Conservation (phyloP, 2,888 invertebrate genomes). For the Agrilus biguttatus region DNA sequence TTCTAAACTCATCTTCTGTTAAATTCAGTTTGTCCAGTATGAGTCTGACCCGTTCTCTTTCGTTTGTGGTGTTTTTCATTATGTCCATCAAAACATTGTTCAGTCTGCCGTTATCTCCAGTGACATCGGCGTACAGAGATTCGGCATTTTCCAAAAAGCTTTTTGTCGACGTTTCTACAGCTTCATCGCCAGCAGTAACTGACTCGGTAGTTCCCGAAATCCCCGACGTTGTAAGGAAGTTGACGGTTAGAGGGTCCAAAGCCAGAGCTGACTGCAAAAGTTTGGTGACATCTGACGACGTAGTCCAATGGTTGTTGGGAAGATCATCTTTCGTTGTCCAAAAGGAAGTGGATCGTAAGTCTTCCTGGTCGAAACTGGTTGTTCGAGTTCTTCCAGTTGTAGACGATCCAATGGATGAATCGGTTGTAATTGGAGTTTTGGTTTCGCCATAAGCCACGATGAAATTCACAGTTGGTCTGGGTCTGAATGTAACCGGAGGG, state of each 20-base stretch:
- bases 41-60: too few species aligned
- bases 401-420: too few species aligned
- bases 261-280: constrained; percentile 55
- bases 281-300: constrained; percentile 34
- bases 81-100: constrained; percentile 20
- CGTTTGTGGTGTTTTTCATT: constrained; percentile 49
- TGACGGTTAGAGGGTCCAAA: constrained; percentile 57
- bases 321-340: constrained; percentile 9
- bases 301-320: constrained; percentile 25
- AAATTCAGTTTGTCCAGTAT: constrained; percentile 64
- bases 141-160: background rate
- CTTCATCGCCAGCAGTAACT: constrained; percentile 25
- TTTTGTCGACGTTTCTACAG: constrained; percentile 13
- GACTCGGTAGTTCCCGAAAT: constrained; percentile 24
- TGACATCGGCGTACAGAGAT: background rate
- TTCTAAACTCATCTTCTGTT: constrained; percentile 58
- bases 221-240: constrained; percentile 29
- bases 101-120: too few species aligned
- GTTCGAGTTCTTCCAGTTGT: too few species aligned
- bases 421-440: too few species aligned
- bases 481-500: too few species aligned
- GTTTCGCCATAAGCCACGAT: too few species aligned
- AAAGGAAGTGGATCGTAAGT: background rate
- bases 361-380: too few species aligned
- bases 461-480: too few species aligned